Base-by-base conservation (phyloP, 1,140 invertebrate genomes). In the Drosophila aff. region DNA sequence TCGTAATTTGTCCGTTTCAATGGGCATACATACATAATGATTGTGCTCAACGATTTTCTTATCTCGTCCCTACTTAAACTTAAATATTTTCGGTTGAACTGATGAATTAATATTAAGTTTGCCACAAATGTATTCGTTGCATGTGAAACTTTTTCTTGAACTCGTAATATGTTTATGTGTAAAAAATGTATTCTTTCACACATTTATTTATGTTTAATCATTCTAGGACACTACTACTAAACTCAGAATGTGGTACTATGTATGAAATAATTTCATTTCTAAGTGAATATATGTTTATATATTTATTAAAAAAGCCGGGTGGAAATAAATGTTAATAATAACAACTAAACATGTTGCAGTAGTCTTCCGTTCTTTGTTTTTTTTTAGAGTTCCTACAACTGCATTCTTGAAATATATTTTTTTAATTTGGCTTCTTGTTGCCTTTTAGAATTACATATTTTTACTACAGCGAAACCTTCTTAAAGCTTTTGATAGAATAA, bases 1-100 rank as follows among this genome's bases (percentile, higher is more conserved):
- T 59, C 52, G 49, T 64, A 50, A 38, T 75, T 78, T 74, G 79
- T 65, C 68, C 68, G 58, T 81, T 82, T 78, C 38, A 82, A 82
- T 78, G 67, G 74, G 68, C 53, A 67, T 26, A 49, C 52, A 69
- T 82, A 68, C 41, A 28, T 58, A 76, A 89, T 89, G 85, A 89
- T 89, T 89, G 85, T 89, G 85, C 85, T 89, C 78, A 89, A 89
- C 85, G 85, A 84, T 87, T 81, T 68, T 71, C 31, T 53, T 58
- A 28, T 60, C 21, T 57, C 53, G 33, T 57, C 53, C 40, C 57
- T 60, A 60, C 38, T 60, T 60, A 43, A 59, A 59, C 23, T 3
- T 15, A 43, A n/a, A 26, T 46, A 28, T 18, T 28, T 28, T 46
- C 11, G 13, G n/a, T 46, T 60, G 26, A 60, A 60, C 44, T 60